A percentile compares a stretch with the other conserved stretches of the same genome.
phyloP scores from a whole-genome alignment of 1,140 invertebrate genomes.

The Monomorium pharaonis region DNA sequence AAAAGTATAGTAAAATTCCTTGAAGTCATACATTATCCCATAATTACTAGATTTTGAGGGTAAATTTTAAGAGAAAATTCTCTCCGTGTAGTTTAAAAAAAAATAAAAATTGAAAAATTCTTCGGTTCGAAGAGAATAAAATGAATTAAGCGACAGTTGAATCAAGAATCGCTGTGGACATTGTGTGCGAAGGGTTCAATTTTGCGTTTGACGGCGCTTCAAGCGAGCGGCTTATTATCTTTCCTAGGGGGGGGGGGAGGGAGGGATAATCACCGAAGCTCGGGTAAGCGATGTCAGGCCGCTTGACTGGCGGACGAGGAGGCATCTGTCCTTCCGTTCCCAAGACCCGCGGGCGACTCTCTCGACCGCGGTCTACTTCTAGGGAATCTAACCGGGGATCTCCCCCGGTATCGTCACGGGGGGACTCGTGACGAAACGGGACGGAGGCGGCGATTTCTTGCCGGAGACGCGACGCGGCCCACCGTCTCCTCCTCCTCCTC shows the following conservation, averaged over 20 bases:
- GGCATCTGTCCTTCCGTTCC: not conserved
- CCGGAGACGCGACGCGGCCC: slow-evolving; percentile 12
- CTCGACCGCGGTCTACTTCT: slow-evolving; percentile 5
- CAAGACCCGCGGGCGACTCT: slow-evolving; percentile 1
- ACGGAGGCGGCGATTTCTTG: slow-evolving; percentile 55
- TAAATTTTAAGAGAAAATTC: too few relatives aligned
- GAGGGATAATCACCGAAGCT: not conserved
- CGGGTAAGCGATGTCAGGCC: not conserved
- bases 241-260: too few relatives aligned
- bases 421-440: not conserved
- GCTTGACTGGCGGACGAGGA: not conserved
- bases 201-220: not conserved
- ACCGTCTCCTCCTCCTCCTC: not conserved
- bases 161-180: too few relatives aligned
- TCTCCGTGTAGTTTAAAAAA: too few relatives aligned
- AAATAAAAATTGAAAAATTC: too few relatives aligned
- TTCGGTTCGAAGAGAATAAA: too few relatives aligned
- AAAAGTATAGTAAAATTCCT: too few relatives aligned
- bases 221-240: not conserved
- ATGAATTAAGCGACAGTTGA: too few relatives aligned
- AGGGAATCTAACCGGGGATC: not conserved
- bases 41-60: too few relatives aligned
- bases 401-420: not conserved
- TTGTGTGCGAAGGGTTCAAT: not conserved
- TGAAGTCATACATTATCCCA: too few relatives aligned